Percentiles rank a stretch among this genome's conserved stretches.
Conservation (phyloP, 2,797 vertebrate genomes). For the Ataeniobius toweri region DNA sequence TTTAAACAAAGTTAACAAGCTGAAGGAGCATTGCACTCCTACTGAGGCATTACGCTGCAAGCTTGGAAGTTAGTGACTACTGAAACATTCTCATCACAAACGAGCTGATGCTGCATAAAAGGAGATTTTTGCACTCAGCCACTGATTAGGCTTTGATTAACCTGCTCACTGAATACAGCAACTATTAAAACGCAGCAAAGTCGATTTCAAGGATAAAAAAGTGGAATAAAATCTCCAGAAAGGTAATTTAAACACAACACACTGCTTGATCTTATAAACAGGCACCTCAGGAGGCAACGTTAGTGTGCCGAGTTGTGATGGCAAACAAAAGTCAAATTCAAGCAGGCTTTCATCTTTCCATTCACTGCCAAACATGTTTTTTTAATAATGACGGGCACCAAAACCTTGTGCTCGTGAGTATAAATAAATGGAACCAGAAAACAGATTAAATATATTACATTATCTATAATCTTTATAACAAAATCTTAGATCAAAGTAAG, state of each 20-base stretch:
- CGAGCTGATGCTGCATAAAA: background rate
- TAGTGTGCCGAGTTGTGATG: conserved; percentile 37
- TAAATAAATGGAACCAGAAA: background rate
- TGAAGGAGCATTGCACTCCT: conserved; percentile 3
- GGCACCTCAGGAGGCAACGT: conserved; percentile 21
- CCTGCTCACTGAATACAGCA: background rate
- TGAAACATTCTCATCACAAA: background rate
- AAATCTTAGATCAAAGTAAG: conserved; percentile 31
- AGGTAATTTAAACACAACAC: background rate
- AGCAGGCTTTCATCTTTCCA: conserved; percentile 67
- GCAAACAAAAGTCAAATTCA: conserved; percentile 52
- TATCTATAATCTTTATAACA: conserved; percentile 13
- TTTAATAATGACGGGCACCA: background rate
- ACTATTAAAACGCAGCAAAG: conserved; percentile 18
- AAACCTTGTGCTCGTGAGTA: background rate
- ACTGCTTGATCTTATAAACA: background rate
- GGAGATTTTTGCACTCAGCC: background rate
- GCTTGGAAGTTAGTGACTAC: background rate
- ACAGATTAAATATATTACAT: conserved; percentile 14
- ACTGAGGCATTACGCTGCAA: background rate
- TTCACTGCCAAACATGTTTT: conserved; percentile 53
- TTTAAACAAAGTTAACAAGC: background rate
- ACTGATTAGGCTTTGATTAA: background rate
- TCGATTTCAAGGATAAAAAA: conserved; percentile 26
- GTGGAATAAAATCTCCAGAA: conserved; percentile 12